Percentiles rank a stretch among this genome's conserved stretches.
phyloP scores from a whole-genome alignment of 2,888 invertebrate species.

The Argyresthia albistria region DNA sequence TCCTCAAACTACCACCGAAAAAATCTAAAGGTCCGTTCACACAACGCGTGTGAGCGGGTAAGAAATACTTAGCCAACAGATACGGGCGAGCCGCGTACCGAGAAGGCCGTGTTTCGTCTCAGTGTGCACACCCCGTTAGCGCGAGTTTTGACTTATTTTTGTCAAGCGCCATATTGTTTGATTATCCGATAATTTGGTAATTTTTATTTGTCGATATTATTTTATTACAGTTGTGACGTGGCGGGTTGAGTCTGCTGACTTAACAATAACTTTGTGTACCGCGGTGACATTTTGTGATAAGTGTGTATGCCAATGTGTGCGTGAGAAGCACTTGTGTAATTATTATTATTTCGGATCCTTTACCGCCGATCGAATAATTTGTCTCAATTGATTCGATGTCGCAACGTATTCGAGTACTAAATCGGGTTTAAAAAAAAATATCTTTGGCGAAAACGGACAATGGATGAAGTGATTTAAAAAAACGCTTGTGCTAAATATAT shows the following conservation, averaged over 20 bases:
- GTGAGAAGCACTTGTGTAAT: not conserved
- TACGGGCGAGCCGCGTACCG: constrained; percentile 39
- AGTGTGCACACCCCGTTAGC: constrained; percentile 26
- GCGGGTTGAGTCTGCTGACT: not conserved
- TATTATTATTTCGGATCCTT: not conserved
- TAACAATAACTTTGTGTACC: not conserved
- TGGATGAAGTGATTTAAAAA: not conserved
- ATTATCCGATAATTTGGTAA: constrained; percentile 17
- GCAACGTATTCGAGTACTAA: constrained; percentile 9
- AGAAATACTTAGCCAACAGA: constrained; percentile 55
- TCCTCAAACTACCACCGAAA: not conserved
- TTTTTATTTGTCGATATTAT: not conserved
- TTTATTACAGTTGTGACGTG: not conserved
- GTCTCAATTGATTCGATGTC: constrained; percentile 10
- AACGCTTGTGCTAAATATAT: not conserved
- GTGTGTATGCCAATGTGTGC: not conserved
- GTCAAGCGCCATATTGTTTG: constrained; percentile 60
- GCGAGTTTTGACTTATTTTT: constrained; percentile 54
- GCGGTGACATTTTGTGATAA: not conserved
- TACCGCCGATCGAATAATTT: not conserved
- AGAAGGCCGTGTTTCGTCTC: constrained; percentile 34
- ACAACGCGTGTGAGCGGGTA: constrained; percentile 48
- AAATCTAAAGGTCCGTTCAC: not conserved
- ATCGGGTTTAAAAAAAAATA: constrained; percentile 1
- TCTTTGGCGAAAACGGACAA: constrained; percentile 8